Base-by-base conservation (phyloP, 2,888 invertebrate genomes). In the Erpobdella octoculata region DNA sequence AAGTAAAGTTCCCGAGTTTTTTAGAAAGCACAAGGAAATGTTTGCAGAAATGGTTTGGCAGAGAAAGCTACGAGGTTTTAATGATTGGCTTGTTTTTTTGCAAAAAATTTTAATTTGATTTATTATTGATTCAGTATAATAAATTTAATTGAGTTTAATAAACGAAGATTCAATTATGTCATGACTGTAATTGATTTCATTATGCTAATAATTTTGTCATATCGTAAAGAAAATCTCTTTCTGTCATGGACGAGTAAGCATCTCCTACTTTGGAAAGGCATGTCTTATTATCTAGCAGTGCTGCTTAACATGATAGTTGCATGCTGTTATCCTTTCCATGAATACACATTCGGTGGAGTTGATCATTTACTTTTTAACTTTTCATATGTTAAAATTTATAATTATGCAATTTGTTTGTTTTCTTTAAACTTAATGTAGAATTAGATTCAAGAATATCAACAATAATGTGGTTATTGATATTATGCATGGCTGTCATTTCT, bases 31-130 rank as follows among this genome's bases (percentile, higher is more conserved):
- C 18, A 93, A 94, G 79, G 90, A 92, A 79, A 91, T 98, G 87
- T 96, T 93, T 84, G 92, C 92, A 81, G 98, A 99, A 86, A 99
- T 98, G 98, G 93, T 93, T 81, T 99, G 98, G 98, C 98, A 99
- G 85, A 93, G 94, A 83, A 95, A 96, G 83, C 85, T 99, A 25
- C 86, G 96, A 86, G 91, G 94, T n/a, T n/a, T n/a, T n/a, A n/a
- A n/a, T 91, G 82, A 36, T 6, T n/a, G 31, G 18, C 33, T 31
- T 9, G 33, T 12, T 12, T 15, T 12, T 53, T 53, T 9, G 9
- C 8, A 6, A 28, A 6, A n/a, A 21, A 53, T 6, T 53, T 53
- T 3, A 6, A 3, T 53, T 41, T 41, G 41, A 41, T 9, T 41
- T 12, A 41, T 41, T 12, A 41, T 41, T 41, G 9, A 41, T 41